Evolutionary conservation across 2,113 vertebrate species (phyloP).

Genomic region (Oncorhynchus mykiss): DNA sequence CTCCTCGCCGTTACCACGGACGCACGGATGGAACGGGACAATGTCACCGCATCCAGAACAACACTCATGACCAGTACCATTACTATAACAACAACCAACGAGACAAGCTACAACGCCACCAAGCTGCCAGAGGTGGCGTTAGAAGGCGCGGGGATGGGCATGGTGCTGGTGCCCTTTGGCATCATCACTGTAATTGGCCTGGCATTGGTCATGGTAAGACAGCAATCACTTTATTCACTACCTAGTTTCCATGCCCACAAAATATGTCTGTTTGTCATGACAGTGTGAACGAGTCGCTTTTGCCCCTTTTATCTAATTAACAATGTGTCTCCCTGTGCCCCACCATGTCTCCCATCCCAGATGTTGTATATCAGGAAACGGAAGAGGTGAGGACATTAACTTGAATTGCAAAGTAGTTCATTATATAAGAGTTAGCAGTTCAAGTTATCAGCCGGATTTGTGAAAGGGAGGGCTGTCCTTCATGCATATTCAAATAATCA

Average conservation of each 20-base stretch:
- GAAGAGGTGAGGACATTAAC: constrained; percentile 81
- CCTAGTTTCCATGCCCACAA: background rate
- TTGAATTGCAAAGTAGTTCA: background rate
- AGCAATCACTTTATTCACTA: background rate
- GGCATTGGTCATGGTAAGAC: constrained; percentile 88
- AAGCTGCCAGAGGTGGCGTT: constrained; percentile 73
- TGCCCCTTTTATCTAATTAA: background rate
- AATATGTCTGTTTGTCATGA: background rate
- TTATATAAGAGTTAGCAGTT: background rate
- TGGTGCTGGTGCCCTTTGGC: constrained; percentile 90
- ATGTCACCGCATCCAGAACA: constrained; percentile 51
- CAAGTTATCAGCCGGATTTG: background rate
- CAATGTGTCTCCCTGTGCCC: constrained; percentile 1
- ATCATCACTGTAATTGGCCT: constrained; percentile 92
- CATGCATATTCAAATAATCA: background rate
- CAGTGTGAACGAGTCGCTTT: background rate
- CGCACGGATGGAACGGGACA: constrained; percentile 46
- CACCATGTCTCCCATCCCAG: constrained; percentile 69
- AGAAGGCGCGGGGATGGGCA: constrained; percentile 76
- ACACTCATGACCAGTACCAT: constrained; percentile 72
- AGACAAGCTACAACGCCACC: constrained; percentile 85
- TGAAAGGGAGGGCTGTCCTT: background rate
- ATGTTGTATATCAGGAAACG: constrained; percentile 95
- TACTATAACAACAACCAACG: constrained; percentile 76
- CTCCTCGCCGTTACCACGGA: constrained; percentile 43